Evolutionary conservation across 2,797 vertebrate species (phyloP), one percentile per base, ranked within the genome.

Genomic region (Pangasius djambal): DNA sequence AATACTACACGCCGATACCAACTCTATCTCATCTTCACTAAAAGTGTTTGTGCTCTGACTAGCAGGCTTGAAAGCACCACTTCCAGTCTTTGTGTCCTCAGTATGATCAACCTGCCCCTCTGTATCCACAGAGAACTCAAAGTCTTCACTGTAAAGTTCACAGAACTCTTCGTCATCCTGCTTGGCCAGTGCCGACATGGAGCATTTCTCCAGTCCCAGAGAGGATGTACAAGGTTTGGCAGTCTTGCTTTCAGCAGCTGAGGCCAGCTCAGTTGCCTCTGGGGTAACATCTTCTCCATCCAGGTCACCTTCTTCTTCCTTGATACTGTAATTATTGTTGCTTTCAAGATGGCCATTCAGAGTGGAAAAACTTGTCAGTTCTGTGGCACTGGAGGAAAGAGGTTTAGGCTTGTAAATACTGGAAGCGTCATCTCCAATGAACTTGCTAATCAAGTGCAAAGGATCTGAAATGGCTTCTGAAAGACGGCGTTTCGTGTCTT

Each of bases 391-490:
- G 94, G 97, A 96, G 87, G 98, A 98, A 92, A 98, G 96, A 90
- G 94, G 95, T 95, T 98, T 99, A 88, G 97, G 96, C 90, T 97
- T 96, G 94, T 97, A 97, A 40, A 87, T n/a, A 25, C 82, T 96
- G 92, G 96, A 90, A 18, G 97, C 94, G 93, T 99, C 98, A 61
- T 99, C 98, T 34, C 98, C 98, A 83, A 99, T 99, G 34, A 99
- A 98, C 93, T 99, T 99, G 92, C 97, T 99, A 85, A 99, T 96
- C 89, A 99, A 95, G 92, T 99, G 98, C 86, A 99, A 96, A 85
- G 98, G 98, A 89, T 99, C 98, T 0, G 97, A 97, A 83, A 99
- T 99, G 2, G 96, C 98, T 94, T 99, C 98, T 0, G 98, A 97
- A 89, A 99, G 94, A 89, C 98, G 98, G 1, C 98, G 96, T 90